A percentile compares a stretch with the other conserved stretches of the same genome.
phyloP scores from a whole-genome alignment of 2,888 invertebrate species.

The Xanthia icteritia region DNA sequence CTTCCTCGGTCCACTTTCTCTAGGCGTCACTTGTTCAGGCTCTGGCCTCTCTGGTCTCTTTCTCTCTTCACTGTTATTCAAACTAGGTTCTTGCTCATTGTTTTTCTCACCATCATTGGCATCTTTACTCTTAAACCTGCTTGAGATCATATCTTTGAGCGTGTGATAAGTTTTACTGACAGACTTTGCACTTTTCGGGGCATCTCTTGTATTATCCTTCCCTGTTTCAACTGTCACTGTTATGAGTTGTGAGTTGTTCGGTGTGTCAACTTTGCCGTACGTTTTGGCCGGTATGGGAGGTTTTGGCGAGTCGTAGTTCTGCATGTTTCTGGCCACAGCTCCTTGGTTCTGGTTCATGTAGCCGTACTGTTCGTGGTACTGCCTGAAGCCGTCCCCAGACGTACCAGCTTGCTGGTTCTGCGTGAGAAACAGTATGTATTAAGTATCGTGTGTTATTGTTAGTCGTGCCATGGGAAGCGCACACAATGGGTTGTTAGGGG shows the following conservation, averaged over 20 bases:
- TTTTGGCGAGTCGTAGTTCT: slow-evolving; percentile 86
- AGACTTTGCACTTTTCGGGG: slow-evolving; percentile 91
- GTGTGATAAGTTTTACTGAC: slow-evolving; percentile 95
- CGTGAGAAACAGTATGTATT: slow-evolving; percentile 65
- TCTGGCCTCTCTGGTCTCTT: slow-evolving; percentile 85
- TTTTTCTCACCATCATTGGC: slow-evolving; percentile 88
- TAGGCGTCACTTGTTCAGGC: slow-evolving; percentile 85
- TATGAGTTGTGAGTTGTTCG: slow-evolving; percentile 88
- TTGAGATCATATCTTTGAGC: slow-evolving; percentile 95
- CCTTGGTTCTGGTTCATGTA: slow-evolving; percentile 86
- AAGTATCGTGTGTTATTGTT: slow-evolving; percentile 72
- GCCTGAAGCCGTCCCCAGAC: slow-evolving; percentile 84
- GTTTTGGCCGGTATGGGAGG: slow-evolving; percentile 89
- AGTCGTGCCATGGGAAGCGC: slow-evolving; percentile 73
- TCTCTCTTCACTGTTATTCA: slow-evolving; percentile 92
- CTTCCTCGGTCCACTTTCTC: slow-evolving; percentile 86
- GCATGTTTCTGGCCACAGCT: slow-evolving; percentile 81
- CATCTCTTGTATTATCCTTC: slow-evolving; percentile 90
- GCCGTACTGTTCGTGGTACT: slow-evolving; percentile 90
- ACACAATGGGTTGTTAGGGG: slow-evolving; percentile 78
- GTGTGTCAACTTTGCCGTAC: slow-evolving; percentile 82
- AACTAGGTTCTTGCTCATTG: slow-evolving; percentile 87
- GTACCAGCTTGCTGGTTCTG: slow-evolving; percentile 90
- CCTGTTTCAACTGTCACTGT: slow-evolving; percentile 91
- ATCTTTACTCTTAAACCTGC: slow-evolving; percentile 93